These are phyloP conservation scores for Alethe castanea DNA, from an alignment of 2,113 vertebrate species.

Conservation along the genomic window DNA sequence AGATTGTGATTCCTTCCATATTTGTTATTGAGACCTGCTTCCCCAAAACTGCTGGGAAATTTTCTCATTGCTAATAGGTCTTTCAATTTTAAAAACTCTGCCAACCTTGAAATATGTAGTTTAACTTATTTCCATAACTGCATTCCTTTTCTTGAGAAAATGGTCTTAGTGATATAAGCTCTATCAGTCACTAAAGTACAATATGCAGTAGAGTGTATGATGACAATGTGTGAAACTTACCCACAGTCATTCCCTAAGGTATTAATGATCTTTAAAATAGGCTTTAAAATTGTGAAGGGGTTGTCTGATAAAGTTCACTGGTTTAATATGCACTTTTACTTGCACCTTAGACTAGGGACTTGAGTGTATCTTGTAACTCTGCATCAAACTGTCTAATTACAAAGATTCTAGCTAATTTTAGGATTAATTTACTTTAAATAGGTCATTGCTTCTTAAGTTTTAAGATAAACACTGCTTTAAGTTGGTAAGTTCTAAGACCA, in stretches of 20 bases:
- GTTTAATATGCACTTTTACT: neutral
- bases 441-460: neutral
- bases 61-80: neutral
- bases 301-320: neutral
- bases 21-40: neutral
- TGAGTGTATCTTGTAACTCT: neutral
- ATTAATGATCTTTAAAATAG: neutral
- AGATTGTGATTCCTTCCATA: neutral
- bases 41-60: neutral
- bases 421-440: neutral
- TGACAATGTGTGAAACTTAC: neutral
- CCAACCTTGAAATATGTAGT: neutral
- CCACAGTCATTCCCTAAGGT: neutral
- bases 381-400: neutral
- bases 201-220: neutral
- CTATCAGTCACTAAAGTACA: neutral
- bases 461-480: neutral
- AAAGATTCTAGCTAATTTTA: neutral
- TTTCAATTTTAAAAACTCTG: conserved; percentile 1
- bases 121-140: neutral
- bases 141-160: neutral
- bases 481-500: neutral
- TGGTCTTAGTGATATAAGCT: neutral
- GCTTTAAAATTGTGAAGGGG: neutral
- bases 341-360: neutral